phyloP scores from a whole-genome alignment of 2,797 vertebrate species.

The Kryptopterus vitreolus region DNA sequence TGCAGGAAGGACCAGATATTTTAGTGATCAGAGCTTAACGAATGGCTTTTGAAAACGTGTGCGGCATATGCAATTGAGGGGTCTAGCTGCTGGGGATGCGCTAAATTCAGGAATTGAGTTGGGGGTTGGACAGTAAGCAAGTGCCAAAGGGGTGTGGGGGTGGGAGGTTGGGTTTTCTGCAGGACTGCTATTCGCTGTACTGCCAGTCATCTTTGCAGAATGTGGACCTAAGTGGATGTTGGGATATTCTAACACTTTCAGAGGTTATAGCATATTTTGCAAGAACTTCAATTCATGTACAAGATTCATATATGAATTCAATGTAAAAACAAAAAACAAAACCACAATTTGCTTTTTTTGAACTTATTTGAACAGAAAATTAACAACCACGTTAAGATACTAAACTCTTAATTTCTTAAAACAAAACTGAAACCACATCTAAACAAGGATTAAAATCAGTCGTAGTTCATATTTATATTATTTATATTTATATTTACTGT shows the following conservation, averaged over 20 bases:
- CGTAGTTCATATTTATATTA: no score
- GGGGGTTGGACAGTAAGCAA: slow-evolving; percentile 19
- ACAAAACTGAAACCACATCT: background rate
- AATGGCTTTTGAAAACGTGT: slow-evolving; percentile 26
- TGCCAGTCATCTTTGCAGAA: slow-evolving; percentile 10
- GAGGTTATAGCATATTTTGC: background rate
- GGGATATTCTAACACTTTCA: background rate
- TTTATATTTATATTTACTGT: no score
- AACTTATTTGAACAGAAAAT: background rate
- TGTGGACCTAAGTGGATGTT: background rate
- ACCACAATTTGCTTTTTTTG: no score
- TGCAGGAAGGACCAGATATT: slow-evolving; percentile 65
- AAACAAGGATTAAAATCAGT: background rate
- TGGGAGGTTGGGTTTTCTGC: background rate
- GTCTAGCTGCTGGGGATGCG: slow-evolving; percentile 40
- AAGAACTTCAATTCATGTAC: no score
- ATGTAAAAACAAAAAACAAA: no score
- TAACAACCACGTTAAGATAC: background rate
- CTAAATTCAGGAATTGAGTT: slow-evolving; percentile 29
- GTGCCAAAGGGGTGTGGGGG: slow-evolving; percentile 10
- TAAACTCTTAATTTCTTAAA: background rate
- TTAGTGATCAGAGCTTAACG: slow-evolving; percentile 66
- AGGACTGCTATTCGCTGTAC: slow-evolving; percentile 15
- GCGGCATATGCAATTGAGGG: slow-evolving; percentile 14
- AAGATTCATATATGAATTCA: no score